Evolutionary conservation across 2,797 vertebrate genomes (phyloP).

Genomic region (Eurystomus glaucurus): DNA sequence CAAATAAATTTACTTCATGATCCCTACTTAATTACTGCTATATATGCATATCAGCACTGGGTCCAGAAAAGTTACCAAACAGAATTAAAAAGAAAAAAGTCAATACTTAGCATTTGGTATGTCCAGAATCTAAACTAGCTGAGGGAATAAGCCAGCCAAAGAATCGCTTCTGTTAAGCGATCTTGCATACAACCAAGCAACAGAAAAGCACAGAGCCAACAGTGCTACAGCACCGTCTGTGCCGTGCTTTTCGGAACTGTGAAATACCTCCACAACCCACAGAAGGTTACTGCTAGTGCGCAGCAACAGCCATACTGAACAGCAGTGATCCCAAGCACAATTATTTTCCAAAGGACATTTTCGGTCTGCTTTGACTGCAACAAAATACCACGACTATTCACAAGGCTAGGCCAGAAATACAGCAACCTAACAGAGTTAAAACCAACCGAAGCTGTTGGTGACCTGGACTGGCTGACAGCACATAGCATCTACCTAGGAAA

Average conservation of each 20-base stretch:
- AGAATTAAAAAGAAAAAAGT: neutral
- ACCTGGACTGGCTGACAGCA: neutral
- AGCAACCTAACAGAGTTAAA: neutral
- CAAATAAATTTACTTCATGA: neutral
- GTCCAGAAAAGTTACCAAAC: neutral
- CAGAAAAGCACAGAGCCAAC: neutral
- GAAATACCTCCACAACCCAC: neutral
- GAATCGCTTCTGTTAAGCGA: neutral
- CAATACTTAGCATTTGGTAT: neutral
- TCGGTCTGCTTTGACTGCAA: neutral
- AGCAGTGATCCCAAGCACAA: neutral
- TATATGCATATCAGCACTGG: neutral
- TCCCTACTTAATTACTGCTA: constrained; percentile 1
- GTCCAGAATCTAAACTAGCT: neutral
- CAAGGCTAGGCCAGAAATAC: neutral
- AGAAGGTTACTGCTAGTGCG: neutral
- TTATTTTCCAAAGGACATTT: neutral
- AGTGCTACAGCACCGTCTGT: neutral
- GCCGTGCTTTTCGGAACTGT: neutral
- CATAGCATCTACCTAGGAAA: neutral
- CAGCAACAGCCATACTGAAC: neutral
- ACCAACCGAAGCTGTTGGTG: neutral
- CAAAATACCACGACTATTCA: neutral
- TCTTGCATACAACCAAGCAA: neutral
- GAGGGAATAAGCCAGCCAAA: neutral